Evolutionary conservation across 2,797 vertebrate species (phyloP), one percentile per base, ranked within the genome.

Genomic region (Acanthiza pusilla): DNA sequence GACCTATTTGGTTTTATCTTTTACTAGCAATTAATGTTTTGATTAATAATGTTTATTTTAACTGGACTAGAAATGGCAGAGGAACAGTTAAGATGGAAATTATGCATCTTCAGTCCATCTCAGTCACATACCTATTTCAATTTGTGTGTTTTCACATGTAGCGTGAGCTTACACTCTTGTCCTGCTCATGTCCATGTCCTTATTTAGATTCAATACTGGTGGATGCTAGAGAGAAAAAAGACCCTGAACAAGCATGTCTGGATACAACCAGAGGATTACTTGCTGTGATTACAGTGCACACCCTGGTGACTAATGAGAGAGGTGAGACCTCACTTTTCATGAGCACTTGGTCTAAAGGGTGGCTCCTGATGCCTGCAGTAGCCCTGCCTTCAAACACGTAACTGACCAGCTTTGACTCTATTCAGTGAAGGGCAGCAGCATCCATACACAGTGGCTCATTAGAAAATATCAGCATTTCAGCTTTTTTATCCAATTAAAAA

Each of bases 401-500:
- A 75, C 65, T 89, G 67, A 57, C 61, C 72, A 75, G 43, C 58
- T 93, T 89, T 95, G 72, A 65, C 66, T 87, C 70, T 75, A 13
- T 47, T 74, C 72, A 61, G 45, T 57, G 81, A 92, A 94, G 86
- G 88, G 53, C 88, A 91, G 60, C 25, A 53, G 60, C 55, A 63
- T 47, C 81, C 88, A 36, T 50, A 86, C 36, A 74, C 25, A 82
- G 71, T 36, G 54, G 45, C 57, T 93, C 91, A 85, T 80, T 93
- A 85, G 62, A 74, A 95, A 85, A 91, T 71, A 91, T 51, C 89
- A 94, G 65, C 85, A 80, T 60, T 81, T 75, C 79, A 66, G 79
- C 34, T 93, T 91, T 93, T 93, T 65, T 94, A 92, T 94, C 82
- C 93, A 94, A 88, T 94, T 95, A 91, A 92, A 96, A 96, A 88